phyloP scores from a whole-genome alignment of 2,797 vertebrate species.

The Brachyrhaphis roseni region DNA sequence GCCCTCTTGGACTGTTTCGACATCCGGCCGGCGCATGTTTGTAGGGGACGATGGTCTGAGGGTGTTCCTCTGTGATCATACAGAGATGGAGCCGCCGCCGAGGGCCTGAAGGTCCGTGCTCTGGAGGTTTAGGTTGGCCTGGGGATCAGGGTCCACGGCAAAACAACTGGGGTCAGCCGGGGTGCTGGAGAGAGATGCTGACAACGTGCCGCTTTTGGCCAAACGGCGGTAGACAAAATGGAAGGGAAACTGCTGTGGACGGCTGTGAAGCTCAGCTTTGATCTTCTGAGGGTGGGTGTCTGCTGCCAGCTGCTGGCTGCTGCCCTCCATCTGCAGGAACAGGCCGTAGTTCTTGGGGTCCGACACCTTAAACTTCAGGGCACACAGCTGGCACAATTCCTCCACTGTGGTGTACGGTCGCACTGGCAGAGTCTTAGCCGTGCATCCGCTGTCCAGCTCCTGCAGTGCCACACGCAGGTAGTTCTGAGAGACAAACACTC shows the following conservation, averaged over 20 bases:
- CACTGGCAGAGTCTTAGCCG: slow-evolving; percentile 90
- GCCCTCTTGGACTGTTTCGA: slow-evolving; percentile 6
- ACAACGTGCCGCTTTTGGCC: slow-evolving; percentile 55
- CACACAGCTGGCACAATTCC: slow-evolving; percentile 91
- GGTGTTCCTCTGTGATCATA: not conserved
- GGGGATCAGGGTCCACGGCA: slow-evolving; percentile 23
- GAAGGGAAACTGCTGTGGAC: slow-evolving; percentile 83
- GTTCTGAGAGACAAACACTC: slow-evolving; percentile 78
- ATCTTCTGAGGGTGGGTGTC: slow-evolving; percentile 94
- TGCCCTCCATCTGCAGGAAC: slow-evolving; percentile 88
- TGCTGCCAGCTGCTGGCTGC: slow-evolving; percentile 90
- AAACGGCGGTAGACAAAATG: slow-evolving; percentile 89
- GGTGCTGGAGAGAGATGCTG: not conserved
- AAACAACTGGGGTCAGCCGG: slow-evolving; percentile 37
- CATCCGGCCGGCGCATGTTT: not conserved
- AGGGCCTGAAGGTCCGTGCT: not conserved
- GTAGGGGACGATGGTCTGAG: slow-evolving; percentile 5
- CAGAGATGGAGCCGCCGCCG: not conserved
- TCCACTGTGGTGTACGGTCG: slow-evolving; percentile 86
- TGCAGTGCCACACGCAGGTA: slow-evolving; percentile 93
- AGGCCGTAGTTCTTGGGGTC: slow-evolving; percentile 86
- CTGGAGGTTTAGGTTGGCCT: slow-evolving; percentile 40
- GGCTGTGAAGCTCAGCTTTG: slow-evolving; percentile 93
- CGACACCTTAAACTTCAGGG: slow-evolving; percentile 87
- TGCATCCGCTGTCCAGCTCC: slow-evolving; percentile 88